Conservation (phyloP, 2,113 vertebrate genomes). For the Pantherophis guttatus region DNA sequence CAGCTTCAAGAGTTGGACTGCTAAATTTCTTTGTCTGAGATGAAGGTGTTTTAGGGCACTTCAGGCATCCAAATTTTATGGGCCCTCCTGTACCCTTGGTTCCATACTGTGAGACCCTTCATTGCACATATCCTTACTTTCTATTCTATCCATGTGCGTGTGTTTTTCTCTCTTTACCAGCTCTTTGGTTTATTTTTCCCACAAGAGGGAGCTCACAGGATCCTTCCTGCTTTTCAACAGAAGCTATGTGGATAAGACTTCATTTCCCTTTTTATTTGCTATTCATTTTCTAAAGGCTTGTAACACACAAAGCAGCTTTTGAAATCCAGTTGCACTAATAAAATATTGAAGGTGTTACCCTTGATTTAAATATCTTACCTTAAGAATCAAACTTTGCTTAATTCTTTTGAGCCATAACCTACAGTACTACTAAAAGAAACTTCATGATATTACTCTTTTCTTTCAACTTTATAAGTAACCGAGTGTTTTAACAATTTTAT, state of each 20-base stretch:
- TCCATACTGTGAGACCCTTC: neutral
- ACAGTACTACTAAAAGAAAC: neutral
- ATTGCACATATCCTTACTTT: neutral
- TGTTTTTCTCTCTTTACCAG: neutral
- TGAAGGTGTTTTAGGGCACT: neutral
- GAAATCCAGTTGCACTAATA: neutral
- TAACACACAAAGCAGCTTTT: neutral
- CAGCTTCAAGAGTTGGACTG: neutral
- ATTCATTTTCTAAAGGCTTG: neutral
- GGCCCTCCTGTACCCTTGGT: neutral
- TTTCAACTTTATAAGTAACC: neutral
- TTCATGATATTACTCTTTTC: neutral
- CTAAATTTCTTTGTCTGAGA: neutral
- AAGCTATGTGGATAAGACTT: neutral
- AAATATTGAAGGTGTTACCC: rapidly evolving
- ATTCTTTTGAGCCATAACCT: neutral
- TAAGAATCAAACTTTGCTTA: neutral
- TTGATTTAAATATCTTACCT: neutral
- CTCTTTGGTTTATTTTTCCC: neutral
- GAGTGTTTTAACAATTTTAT: neutral
- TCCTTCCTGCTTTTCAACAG: neutral
- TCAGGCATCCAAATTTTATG: neutral
- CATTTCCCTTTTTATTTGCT: neutral
- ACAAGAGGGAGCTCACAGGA: neutral
- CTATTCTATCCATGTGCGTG: neutral